Evolutionary conservation across 2,888 invertebrate species (phyloP).

Genomic region (Orthonychiurus folsomi): DNA sequence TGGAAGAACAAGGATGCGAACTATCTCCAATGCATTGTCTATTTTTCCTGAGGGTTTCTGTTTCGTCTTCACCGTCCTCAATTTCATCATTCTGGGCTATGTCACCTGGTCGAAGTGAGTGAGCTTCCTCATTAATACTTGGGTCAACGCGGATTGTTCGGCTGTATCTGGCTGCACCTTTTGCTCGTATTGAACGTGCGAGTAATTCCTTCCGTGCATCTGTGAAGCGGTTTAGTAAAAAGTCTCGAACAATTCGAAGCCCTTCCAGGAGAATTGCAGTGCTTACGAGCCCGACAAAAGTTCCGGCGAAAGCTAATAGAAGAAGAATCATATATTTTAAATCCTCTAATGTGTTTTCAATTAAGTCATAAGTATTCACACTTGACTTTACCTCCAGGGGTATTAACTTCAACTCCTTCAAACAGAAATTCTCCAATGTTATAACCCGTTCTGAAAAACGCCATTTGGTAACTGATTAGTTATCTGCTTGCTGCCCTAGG

Average conservation of each 20-base stretch:
- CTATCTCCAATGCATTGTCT: not conserved
- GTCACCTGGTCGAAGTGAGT: not conserved
- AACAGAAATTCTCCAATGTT: constrained; percentile 27
- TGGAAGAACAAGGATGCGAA: not conserved
- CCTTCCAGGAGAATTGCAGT: constrained; percentile 32
- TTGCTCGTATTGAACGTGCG: not conserved
- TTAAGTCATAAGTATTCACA: too few relatives aligned
- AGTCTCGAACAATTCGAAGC: constrained; percentile 23
- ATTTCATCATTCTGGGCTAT: not conserved
- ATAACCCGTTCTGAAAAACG: constrained; percentile 31
- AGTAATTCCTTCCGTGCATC: constrained; percentile 3
- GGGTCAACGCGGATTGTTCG: not conserved
- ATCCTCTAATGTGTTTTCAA: too few relatives aligned
- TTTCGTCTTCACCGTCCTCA: not conserved
- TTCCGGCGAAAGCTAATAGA: constrained; percentile 14
- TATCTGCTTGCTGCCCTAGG: too few relatives aligned
- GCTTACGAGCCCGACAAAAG: constrained; percentile 22
- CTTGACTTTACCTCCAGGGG: constrained; percentile 20
- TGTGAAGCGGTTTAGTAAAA: constrained; percentile 14
- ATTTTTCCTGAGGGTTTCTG: not conserved
- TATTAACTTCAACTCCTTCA: constrained; percentile 22
- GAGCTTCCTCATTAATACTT: not conserved
- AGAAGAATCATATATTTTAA: too few relatives aligned
- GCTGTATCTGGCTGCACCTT: not conserved
- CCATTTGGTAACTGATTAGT: constrained; percentile 11